Base-by-base conservation (phyloP, 2,888 invertebrate genomes). In the Dynastes tityus region DNA sequence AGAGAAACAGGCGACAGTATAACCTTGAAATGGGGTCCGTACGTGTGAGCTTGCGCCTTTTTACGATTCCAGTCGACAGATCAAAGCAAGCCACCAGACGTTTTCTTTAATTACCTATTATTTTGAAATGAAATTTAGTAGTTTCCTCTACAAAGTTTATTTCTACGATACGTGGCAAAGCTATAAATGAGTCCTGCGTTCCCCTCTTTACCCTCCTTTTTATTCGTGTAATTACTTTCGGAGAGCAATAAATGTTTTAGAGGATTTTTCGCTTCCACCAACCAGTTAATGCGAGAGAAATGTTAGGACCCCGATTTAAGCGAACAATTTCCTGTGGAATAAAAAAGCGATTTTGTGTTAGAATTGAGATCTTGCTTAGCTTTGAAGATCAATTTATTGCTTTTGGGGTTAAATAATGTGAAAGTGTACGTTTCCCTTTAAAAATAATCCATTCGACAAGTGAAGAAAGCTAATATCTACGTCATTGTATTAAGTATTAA, bases 101-200 rank as follows among this genome's bases (percentile, higher is more conserved):
- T 58, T 58, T 58, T 16, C 55, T 58, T 58, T 58, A 58, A 58
- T 58, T 58, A 22, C 22, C 55, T 58, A 58, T 58, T 58, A 58
- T 58, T 58, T 58, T 45, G 45, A 45, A 45, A 45, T 45, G 45
- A 45, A 45, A 45, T 45, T 45, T 45, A 45, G 45, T 45, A 45
- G 55, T 58, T 58, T 58, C 16, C 16, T 58, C 55, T 8, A 16
- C 22, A 22, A 58, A 22, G 55, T 22, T 16, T 22, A 22, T 58
- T 58, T 22, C 22, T 58, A 8, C 3, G 1, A 22, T n/a, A 22
- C 55, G 55, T 55, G n/a, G n/a, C 5, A 3, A 55, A 11, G 55
- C n/a, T 55, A 55, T 55, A 16, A 16, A 55, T 55, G 55, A 45
- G 45, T 8, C 45, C 45, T 8, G 8, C 11, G 9, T 8, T 45